Base-by-base conservation (phyloP, 2,113 vertebrate species). In the Dasyurus viverrinus region DNA sequence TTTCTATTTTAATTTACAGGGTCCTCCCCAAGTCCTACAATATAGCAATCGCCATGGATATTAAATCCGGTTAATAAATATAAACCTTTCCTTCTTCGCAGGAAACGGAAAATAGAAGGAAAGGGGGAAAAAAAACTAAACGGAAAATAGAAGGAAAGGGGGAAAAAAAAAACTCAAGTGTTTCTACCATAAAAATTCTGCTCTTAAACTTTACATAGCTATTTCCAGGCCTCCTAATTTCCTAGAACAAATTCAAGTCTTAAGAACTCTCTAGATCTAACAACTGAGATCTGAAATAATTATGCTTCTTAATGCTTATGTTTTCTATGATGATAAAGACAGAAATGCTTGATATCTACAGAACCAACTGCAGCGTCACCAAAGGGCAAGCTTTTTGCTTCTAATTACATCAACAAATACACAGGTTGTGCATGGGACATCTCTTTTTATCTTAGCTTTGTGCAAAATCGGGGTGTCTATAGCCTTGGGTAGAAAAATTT, bases 131-230 rank as follows among this genome's bases (percentile, higher is more conserved):
- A 19, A 25, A 68, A 55, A 89, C 25, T 0, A 95, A 95, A 94
- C 54, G 68, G 93, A 42, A 92, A 22, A 30, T 2, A 27, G 30
- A 12, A 0, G 12, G 22, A 19, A n/a, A 19, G 36, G 84, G 11
- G 7, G 47, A 57, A n/a, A 48, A 19, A 25, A n/a, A n/a, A 68
- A 55, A 89, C 25, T 0, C 48, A 16, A 19, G 47, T 53, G 92
- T 90, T 84, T 54, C 0, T 36, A 24, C 1, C 1, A 7, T 6
- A 0, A 27, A 50, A 57, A 47, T n/a, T 0, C 0, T 5, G 5
- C 89, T 0, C 0, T 55, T 12, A 5, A 52, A 47, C 24, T 30
- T 47, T 0, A 25, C 0, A 0, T 84, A 1, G 52, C 42, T 53
- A 42, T 50, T 27, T 23, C 36, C 55, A 22, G 36, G 10, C 5